These are phyloP conservation scores for Malurus melanocephalus DNA, from an alignment of 2,113 vertebrate genomes.

Conservation along the genomic window DNA sequence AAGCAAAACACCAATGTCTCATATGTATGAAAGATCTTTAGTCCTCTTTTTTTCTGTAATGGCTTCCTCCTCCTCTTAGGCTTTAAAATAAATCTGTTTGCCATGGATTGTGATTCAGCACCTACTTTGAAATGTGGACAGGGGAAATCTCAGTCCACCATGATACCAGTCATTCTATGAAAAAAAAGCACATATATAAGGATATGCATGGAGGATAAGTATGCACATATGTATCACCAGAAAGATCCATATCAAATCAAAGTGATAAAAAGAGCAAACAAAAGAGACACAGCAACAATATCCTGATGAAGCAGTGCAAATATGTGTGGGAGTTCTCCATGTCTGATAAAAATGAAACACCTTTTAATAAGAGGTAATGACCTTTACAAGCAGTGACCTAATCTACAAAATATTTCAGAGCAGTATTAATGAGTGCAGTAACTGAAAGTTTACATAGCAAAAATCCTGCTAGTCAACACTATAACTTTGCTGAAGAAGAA, in stretches of 20 bases:
- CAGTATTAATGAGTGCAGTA: neutral
- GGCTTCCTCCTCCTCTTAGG: neutral
- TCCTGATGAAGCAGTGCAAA: neutral
- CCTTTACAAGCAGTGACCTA: neutral
- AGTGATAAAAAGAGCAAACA: neutral
- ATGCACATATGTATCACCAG: neutral
- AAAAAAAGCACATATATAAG: neutral
- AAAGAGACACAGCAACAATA: neutral
- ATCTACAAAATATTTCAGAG: neutral
- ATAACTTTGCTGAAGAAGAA: neutral
- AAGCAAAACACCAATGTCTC: neutral
- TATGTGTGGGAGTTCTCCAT: rapidly evolving
- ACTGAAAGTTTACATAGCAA: neutral
- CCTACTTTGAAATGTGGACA: neutral
- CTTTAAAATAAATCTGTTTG: neutral
- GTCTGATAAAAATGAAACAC: neutral
- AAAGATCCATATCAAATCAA: neutral
- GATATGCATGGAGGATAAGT: neutral
- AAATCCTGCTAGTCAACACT: neutral
- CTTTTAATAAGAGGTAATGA: neutral
- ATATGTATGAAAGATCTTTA: neutral
- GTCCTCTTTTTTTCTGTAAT: neutral
- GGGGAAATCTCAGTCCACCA: neutral
- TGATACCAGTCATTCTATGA: neutral
- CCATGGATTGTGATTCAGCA: neutral